Evolutionary conservation across 2,113 vertebrate genomes (phyloP), one percentile per base, ranked within the genome.

Genomic region (cattle (Bos taurus)): DNA sequence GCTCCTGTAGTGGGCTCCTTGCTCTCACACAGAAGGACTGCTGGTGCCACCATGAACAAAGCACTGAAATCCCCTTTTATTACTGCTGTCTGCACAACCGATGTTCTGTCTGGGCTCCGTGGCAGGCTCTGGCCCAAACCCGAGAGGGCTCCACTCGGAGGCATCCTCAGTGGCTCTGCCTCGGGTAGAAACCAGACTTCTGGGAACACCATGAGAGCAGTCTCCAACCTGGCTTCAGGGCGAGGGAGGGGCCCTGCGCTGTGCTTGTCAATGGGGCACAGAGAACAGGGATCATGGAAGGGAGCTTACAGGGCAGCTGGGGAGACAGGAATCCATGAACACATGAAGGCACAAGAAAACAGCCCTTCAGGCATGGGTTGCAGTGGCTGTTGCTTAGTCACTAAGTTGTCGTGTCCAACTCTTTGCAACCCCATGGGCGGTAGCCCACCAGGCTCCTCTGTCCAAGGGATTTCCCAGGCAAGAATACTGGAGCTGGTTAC

Each of bases 71-170:
- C 17, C 78, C 57, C 80, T 78, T 91, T 91, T 81, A 77, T 89
- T n/a, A 83, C 91, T 91, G 43, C 86, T 92, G 93, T 92, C 96
- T 82, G 77, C 12, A 78, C 54, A 92, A 59, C n/a, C 6, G 82
- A 92, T 13, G 67, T 77, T 97, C 89, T 64, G 88, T 52, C 84
- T 85, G 84, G 91, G 48, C 62, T 82, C 43, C 25, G 1, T 2
- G 25, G 74, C 52, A 19, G 59, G 43, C 13, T 94, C 57, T 28
- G 87, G 91, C 23, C 91, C 93, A 78, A 43, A 87, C 12, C 3
- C 7, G 10, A 64, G 64, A 78, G 33, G 62, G 48, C 64, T 93
- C 54, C 36, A 54, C 59, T 91, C 43, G 23, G 88, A 97, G 94
- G 81, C 16, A 2, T 13, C 21, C 16, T 87, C 0, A 33, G 85